Conservation (phyloP, 1,140 invertebrate genomes). For the Platyura marginata region DNA sequence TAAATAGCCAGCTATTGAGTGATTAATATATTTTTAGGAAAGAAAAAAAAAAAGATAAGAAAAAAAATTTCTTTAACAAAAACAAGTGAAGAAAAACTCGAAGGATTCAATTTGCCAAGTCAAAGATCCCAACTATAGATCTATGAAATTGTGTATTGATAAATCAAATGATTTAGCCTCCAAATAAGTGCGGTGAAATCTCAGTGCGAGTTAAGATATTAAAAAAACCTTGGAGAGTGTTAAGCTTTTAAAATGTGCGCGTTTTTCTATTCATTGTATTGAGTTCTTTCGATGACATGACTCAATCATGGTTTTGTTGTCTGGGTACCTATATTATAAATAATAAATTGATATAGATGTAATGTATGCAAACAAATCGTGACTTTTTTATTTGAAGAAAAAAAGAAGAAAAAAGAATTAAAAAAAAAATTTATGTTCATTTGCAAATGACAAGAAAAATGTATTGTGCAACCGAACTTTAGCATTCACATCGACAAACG, state of each 20-base stretch:
- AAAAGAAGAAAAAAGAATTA: neutral
- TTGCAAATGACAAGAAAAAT: neutral
- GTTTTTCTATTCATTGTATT: neutral
- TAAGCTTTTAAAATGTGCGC: neutral
- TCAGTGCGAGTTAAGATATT: neutral
- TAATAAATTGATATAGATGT: neutral
- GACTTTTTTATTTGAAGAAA: neutral
- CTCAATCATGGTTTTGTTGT: neutral
- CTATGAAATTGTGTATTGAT: too few species aligned
- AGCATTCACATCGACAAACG: too few species aligned
- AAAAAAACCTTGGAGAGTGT: neutral
- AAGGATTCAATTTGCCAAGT: too few species aligned
- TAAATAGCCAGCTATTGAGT: too few species aligned
- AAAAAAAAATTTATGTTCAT: neutral
- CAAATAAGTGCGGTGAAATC: neutral
- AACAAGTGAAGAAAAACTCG: too few species aligned
- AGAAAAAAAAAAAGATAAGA: too few species aligned
- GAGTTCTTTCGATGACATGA: neutral
- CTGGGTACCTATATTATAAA: neutral
- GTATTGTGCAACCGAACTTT: neutral
- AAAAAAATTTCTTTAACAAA: too few species aligned
- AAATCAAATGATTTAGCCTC: too few species aligned
- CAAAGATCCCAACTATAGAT: too few species aligned
- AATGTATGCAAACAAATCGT: slow-evolving; percentile 1
- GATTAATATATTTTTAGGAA: too few species aligned